Conservation (phyloP, 2,888 invertebrate genomes). For the Volucella bombylans region DNA sequence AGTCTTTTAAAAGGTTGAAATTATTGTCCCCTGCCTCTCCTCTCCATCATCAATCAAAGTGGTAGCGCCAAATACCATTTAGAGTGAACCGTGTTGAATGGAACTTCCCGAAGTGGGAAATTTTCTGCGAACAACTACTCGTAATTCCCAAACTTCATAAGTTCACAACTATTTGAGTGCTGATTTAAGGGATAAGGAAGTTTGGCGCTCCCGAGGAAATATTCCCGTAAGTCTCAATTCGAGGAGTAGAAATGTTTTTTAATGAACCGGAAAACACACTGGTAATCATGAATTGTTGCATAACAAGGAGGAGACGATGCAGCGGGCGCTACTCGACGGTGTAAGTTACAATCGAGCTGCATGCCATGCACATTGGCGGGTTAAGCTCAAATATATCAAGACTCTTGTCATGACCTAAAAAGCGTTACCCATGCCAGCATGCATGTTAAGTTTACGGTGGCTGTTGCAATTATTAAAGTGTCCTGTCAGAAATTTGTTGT, state of each 20-base stretch:
- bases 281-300: conserved; percentile 65
- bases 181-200: conserved; percentile 61
- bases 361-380: conserved; percentile 56
- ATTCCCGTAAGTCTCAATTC: conserved; percentile 25
- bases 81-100: conserved; percentile 15
- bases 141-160: conserved; percentile 52
- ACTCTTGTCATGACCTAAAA: conserved; percentile 62
- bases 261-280: conserved; percentile 58
- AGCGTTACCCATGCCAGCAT: conserved; percentile 55
- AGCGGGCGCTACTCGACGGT: conserved; percentile 8
- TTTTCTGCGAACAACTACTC: no score
- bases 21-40: neutral
- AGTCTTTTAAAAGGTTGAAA: conserved; percentile 14
- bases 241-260: conserved; percentile 43
- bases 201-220: conserved; percentile 22
- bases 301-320: conserved; percentile 45
- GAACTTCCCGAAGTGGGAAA: conserved; percentile 10
- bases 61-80: conserved; percentile 4
- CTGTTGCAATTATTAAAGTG: conserved; percentile 62
- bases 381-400: conserved; percentile 58
- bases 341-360: conserved; percentile 34
- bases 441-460: conserved; percentile 21
- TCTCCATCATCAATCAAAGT: neutral
- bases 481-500: conserved; percentile 56
- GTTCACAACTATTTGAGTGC: conserved; percentile 60